Conservation (phyloP, 2,888 invertebrate genomes). For the Penaeus monodon region DNA sequence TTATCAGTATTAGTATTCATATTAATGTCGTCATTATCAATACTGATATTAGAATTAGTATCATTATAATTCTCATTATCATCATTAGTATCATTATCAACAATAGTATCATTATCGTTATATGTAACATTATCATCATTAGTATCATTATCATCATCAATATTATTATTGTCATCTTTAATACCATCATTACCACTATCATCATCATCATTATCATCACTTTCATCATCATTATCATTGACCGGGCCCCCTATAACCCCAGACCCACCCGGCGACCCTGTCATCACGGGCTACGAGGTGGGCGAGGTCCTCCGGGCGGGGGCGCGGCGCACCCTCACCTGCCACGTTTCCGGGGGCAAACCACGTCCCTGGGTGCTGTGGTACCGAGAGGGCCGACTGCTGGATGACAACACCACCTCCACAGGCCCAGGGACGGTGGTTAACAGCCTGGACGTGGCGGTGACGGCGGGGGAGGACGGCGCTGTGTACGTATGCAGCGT, state of each 20-base stretch:
- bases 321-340: slow-evolving; percentile 28
- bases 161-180: too few relatives aligned
- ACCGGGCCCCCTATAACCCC: not conserved
- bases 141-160: too few relatives aligned
- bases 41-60: too few relatives aligned
- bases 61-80: too few relatives aligned
- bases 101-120: too few relatives aligned
- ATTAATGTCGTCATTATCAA: too few relatives aligned
- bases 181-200: too few relatives aligned
- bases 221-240: too few relatives aligned
- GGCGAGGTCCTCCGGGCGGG: slow-evolving; percentile 35
- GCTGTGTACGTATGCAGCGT: slow-evolving; percentile 25
- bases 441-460: not conserved
- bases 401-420: slow-evolving; percentile 27
- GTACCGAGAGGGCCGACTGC: slow-evolving; percentile 33
- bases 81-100: too few relatives aligned
- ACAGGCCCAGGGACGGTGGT: not conserved
- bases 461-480: slow-evolving; percentile 24
- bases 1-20: too few relatives aligned
- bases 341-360: slow-evolving; percentile 24
- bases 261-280: slow-evolving; percentile 33
- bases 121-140: too few relatives aligned
- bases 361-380: slow-evolving; percentile 37
- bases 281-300: slow-evolving; percentile 32
- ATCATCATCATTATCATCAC: too few relatives aligned